Base-by-base conservation (phyloP, 2,797 vertebrate species). In the Oreochromis grahami region DNA sequence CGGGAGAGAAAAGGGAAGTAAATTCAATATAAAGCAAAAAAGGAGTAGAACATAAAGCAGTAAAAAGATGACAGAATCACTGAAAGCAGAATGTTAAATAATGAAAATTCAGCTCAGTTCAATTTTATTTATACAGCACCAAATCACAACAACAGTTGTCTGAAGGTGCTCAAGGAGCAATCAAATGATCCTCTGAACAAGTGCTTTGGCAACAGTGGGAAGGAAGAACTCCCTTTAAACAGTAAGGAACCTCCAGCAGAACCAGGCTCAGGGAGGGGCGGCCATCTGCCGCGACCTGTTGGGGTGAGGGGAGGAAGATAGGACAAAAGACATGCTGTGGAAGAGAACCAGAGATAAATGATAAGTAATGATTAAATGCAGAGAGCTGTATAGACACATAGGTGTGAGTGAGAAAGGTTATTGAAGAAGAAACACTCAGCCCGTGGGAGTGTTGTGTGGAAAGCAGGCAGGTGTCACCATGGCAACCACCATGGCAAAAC, bases 1-100 rank as follows among this genome's bases (percentile, higher is more conserved):
- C 10, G 0, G 19, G 6, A 63, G 0, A 0, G 0, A 63, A 38
- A 63, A 0, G 10, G 19, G 4, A 63, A 63, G 58, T 0, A 63
- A n/a, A n/a, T 63, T 63, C 19, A 36, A 36, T 2, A 63, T 2
- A 63, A n/a, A 36, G 3, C 3, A 36, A 13, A 19, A 63, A 63
- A n/a, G 13, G 32, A 12, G 32, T n/a, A 63, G 19, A 63, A 63
- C 58, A 63, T 63, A n/a, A 63, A 63, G 0, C 10, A 63, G 32
- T 2, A n/a, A 63, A 63, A 6, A 38, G 58, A n/a, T 63, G 19
- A 63, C 58, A 63, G 19, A 63, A 36, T 63, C 58, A 36, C 58
- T 0, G 32, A 36, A 63, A 63, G 32, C 17, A 36, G 58, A 63
- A 63, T 0, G 6, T 63, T 63, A 63, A 36, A 12, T 63, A 63